Percentiles rank a stretch among this genome's conserved stretches.
Conservation (phyloP, 2,113 vertebrate genomes). For the Tupaia chinensis region DNA sequence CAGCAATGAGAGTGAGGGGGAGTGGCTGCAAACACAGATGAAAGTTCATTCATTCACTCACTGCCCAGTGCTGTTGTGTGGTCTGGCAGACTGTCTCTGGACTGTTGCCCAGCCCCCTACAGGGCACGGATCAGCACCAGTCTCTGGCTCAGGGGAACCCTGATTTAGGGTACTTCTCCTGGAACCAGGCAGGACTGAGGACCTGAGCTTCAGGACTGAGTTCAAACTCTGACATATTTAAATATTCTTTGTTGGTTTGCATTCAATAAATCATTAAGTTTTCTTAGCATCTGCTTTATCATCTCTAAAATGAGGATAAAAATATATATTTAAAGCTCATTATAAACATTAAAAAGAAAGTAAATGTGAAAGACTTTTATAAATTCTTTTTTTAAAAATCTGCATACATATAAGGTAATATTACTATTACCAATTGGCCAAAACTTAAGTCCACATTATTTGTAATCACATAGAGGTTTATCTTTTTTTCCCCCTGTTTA, state of each 20-base stretch:
- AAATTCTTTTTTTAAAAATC: not conserved
- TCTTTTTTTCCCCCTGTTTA: not conserved
- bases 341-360: not conserved
- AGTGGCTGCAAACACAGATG: no score
- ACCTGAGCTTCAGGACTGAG: not conserved
- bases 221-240: not conserved
- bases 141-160: no score
- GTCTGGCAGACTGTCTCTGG: no score
- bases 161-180: not conserved
- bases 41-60: no score
- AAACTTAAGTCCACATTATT: not conserved
- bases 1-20: no score
- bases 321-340: not conserved
- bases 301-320: not conserved
- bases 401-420: not conserved
- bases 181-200: not conserved
- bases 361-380: not conserved
- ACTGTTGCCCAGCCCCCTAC: no score
- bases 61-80: no score
- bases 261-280: not conserved
- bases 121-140: no score
- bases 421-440: not conserved
- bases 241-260: not conserved
- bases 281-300: not conserved
- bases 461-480: not conserved